Evolutionary conservation across 2,797 vertebrate genomes (phyloP), one percentile per base, ranked within the genome.

Genomic region (Phoxinus dragarum): DNA sequence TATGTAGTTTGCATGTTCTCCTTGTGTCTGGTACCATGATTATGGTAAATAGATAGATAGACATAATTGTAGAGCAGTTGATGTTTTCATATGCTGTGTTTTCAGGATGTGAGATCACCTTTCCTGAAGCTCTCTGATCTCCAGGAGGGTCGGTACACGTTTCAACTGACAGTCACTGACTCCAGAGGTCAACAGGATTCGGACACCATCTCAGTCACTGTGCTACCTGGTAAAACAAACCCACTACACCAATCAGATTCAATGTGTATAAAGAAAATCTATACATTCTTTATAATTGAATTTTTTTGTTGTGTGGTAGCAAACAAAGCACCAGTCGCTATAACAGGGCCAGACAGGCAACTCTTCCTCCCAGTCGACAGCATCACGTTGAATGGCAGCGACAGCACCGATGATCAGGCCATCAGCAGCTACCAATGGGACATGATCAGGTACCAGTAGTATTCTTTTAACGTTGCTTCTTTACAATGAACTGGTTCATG

Each of bases 341-440:
- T 96, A 44, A 93, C 94, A 31, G 96, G 96, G 42, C 96, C 96
- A 0, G 94, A 97, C 91, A 94, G 94, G 88, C 95, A 94, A 89
- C 82, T 98, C 87, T 88, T 91, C 6, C 95, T 96, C 56, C 97
- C 97, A 0, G 90, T 96, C 82, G 92, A 90, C 92, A 94, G 93
- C 80, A 59, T 95, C 59, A 90, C 75, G 2, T 91, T 98, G 47
- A 94, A 98, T 23, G 97, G 97, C 89, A 96, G 95, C 82, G 83
- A 90, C 84, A 98, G 97, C 93, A 95, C 89, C 0, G 97, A 96
- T 9, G 96, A 97, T 91, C 92, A 89, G 2, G 95, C 93, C 87
- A 91, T 97, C 71, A 88, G 93, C 86, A 94, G 94, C 88, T 97
- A 95, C 92, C 95, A 86, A 69, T 97, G 97, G 97, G 96, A 97